Percentiles rank a stretch among this genome's conserved stretches.
Conservation (phyloP, 2,888 invertebrate species). For the Saturnia pavonia region DNA sequence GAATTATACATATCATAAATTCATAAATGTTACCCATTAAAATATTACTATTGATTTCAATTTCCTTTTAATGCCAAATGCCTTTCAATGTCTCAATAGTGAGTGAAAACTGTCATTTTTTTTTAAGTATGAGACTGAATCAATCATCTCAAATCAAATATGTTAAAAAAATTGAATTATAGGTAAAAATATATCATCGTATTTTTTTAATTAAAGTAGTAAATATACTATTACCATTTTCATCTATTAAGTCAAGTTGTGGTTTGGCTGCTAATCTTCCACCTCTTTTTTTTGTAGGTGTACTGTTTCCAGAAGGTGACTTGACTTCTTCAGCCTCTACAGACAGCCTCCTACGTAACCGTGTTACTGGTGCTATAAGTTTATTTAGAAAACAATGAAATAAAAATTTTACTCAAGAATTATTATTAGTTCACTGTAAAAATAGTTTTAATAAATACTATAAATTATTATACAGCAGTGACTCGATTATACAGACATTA, state of each 20-base stretch:
- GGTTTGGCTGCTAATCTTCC: slow-evolving; percentile 62
- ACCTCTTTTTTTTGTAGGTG: slow-evolving; percentile 67
- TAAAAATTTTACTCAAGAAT: not conserved
- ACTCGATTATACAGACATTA: too few relatives aligned
- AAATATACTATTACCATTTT: slow-evolving; percentile 54
- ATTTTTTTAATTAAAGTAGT: too few relatives aligned
- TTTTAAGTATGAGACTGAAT: not conserved
- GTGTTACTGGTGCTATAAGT: slow-evolving; percentile 47
- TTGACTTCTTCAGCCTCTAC: slow-evolving; percentile 66
- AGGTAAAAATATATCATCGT: too few relatives aligned
- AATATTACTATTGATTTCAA: not conserved
- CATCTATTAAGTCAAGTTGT: slow-evolving; percentile 70
- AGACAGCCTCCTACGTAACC: slow-evolving; percentile 62
- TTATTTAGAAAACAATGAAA: not conserved
- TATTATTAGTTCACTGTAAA: too few relatives aligned
- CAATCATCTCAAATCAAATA: too few relatives aligned
- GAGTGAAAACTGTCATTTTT: not conserved
- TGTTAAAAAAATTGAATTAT: too few relatives aligned
- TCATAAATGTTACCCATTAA: not conserved
- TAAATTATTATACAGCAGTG: not conserved
- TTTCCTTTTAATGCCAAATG: not conserved
- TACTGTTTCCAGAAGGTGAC: slow-evolving; percentile 59
- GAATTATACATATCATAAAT: not conserved
- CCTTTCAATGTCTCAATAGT: not conserved
- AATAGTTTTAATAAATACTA: not conserved